Conservation (phyloP, 35 echinoderm and acorn worm species). For the Ptychodera flava region DNA sequence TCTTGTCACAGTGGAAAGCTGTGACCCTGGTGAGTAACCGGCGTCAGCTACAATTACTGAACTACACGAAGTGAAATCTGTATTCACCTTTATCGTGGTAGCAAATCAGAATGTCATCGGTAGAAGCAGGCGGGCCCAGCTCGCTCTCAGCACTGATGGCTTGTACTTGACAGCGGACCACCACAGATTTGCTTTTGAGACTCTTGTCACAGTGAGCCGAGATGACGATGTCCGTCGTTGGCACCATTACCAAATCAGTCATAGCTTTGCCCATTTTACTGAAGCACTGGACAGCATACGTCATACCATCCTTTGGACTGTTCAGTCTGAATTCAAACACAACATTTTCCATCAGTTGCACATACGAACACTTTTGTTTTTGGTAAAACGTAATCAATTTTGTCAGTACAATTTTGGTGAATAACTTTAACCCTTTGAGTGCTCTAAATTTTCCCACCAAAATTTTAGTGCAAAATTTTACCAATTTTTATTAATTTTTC, state of each 20-base stretch:
- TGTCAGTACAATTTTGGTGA: too few species aligned
- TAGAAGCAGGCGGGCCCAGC: background rate
- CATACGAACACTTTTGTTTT: too few species aligned
- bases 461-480: too few species aligned
- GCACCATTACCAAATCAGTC: background rate
- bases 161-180: background rate
- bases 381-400: too few species aligned
- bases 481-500: too few species aligned
- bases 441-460: too few species aligned
- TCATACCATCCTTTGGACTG: background rate
- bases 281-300: background rate
- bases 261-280: background rate
- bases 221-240: background rate
- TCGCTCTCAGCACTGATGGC: background rate
- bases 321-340: background rate
- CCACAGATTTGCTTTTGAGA: background rate
- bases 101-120: background rate
- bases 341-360: background rate
- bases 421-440: too few species aligned
- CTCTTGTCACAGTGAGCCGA: background rate
- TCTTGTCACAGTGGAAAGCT: too few species aligned
- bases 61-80: too few species aligned
- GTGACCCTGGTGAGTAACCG: too few species aligned
- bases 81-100: background rate
- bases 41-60: too few species aligned